A percentile compares a stretch with the other conserved stretches of the same genome.
These are phyloP conservation scores for Apotomis betuletana DNA, from an alignment of 2,888 invertebrate genomes.

Conservation along the genomic window DNA sequence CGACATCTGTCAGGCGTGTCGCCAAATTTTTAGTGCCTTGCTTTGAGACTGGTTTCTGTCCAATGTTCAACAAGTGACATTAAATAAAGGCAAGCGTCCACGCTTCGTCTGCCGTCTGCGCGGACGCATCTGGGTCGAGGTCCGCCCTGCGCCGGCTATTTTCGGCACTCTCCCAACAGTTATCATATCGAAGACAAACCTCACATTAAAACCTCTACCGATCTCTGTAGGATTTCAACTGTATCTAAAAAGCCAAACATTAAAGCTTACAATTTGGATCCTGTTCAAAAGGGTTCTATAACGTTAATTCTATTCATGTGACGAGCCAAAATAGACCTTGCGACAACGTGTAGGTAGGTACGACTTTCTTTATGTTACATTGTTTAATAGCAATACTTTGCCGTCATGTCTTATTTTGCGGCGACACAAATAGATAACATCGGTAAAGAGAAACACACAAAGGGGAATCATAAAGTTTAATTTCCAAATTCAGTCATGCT, in stretches of 20 bases:
- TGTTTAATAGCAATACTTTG: background rate
- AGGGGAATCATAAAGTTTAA: slow-evolving; percentile 58
- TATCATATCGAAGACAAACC: slow-evolving; percentile 50
- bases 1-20: slow-evolving; percentile 17
- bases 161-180: slow-evolving; percentile 71
- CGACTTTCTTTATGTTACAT: background rate
- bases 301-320: slow-evolving; percentile 8
- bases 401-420: slow-evolving; percentile 12
- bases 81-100: slow-evolving; percentile 35
- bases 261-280: slow-evolving; percentile 37
- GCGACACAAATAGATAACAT: slow-evolving; percentile 46
- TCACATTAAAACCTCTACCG: slow-evolving; percentile 36
- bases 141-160: slow-evolving; percentile 58
- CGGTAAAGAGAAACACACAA: slow-evolving; percentile 68
- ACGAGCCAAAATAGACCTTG: slow-evolving; percentile 18
- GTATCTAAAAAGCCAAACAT: slow-evolving; percentile 41
- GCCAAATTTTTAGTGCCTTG: slow-evolving; percentile 17
- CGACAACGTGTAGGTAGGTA: background rate
- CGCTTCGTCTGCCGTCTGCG: slow-evolving; percentile 20
- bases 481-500: slow-evolving; percentile 77
- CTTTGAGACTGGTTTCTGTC: slow-evolving; percentile 32
- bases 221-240: slow-evolving; percentile 18
- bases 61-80: slow-evolving; percentile 37
- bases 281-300: slow-evolving; percentile 39
- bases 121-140: slow-evolving; percentile 73